phyloP scores from a whole-genome alignment of 2,797 vertebrate genomes.

The Hydrolagus colliei region DNA sequence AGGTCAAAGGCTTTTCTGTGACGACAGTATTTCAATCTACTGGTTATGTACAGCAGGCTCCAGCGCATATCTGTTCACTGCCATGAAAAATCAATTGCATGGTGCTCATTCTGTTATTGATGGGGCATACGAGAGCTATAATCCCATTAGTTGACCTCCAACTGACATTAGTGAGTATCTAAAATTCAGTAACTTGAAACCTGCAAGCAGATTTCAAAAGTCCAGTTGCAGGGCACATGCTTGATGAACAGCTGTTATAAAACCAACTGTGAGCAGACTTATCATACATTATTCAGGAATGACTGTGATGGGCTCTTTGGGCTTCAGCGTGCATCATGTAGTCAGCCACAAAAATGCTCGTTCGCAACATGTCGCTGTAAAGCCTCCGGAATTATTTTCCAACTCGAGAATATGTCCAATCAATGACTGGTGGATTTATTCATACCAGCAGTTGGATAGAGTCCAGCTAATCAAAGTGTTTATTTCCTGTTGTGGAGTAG shows the following conservation, averaged over 20 bases:
- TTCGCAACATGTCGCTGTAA: background rate
- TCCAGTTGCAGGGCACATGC: background rate
- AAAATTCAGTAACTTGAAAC: constrained; percentile 26
- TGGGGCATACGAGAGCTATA: constrained; percentile 45
- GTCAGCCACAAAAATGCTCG: constrained; percentile 18
- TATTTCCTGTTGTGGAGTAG: background rate
- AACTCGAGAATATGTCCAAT: background rate
- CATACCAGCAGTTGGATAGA: background rate
- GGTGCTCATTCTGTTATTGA: constrained; percentile 45
- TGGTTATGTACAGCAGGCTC: background rate
- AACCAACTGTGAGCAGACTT: constrained; percentile 32
- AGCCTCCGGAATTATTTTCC: background rate
- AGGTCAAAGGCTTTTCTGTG: background rate
- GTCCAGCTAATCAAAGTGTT: background rate
- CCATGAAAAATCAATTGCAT: constrained; percentile 44
- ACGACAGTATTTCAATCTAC: background rate
- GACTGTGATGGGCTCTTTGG: constrained; percentile 2
- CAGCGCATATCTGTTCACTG: background rate
- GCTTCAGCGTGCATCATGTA: constrained; percentile 32
- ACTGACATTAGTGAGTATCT: constrained; percentile 39
- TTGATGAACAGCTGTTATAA: constrained; percentile 17
- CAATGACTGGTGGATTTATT: background rate
- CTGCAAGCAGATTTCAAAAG: background rate
- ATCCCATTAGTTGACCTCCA: constrained; percentile 47
- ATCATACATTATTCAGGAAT: constrained; percentile 35